Percentiles rank a stretch among this genome's conserved stretches.
Evolutionary conservation across 53 echinoderm and acorn worm genomes (phyloP).

Genomic region (Luidia sarsii): DNA sequence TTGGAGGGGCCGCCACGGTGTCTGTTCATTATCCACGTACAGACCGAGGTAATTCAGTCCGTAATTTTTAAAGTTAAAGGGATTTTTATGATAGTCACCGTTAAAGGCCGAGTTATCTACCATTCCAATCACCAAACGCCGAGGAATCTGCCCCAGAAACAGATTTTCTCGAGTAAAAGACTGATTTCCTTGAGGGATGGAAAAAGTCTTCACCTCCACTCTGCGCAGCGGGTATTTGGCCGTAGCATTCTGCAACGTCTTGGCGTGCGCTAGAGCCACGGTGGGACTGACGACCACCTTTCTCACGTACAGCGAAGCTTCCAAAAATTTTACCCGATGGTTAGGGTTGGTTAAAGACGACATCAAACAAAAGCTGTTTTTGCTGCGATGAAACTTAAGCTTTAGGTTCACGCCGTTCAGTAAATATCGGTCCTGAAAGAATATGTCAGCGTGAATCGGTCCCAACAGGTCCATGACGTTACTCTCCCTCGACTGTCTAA

Average conservation of each 20-base stretch:
- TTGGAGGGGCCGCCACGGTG: conserved; percentile 59
- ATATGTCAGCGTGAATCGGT: conserved; percentile 63
- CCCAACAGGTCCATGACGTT: conserved; percentile 59
- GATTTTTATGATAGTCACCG: conserved; percentile 58
- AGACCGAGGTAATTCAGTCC: conserved; percentile 57
- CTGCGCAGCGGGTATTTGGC: conserved; percentile 67
- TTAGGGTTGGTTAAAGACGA: background rate
- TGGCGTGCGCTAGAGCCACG: conserved; percentile 56
- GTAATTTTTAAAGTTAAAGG: conserved; percentile 64
- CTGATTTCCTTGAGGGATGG: conserved; percentile 55
- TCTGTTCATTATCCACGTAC: conserved; percentile 23
- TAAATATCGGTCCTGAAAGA: conserved; percentile 63
- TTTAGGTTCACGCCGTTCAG: conserved; percentile 65
- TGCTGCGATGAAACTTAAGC: conserved; percentile 65
- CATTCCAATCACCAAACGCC: conserved; percentile 47
- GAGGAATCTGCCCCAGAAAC: conserved; percentile 68
- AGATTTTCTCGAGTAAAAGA: conserved; percentile 53
- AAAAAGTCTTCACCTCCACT: conserved; percentile 55
- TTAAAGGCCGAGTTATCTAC: conserved; percentile 12
- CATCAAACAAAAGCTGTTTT: conserved; percentile 54
- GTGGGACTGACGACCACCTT: conserved; percentile 60
- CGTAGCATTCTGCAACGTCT: conserved; percentile 37
- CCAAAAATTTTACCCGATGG: conserved; percentile 13
- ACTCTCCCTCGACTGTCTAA: conserved; percentile 13
- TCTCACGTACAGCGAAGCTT: conserved; percentile 61